Evolutionary conservation across 2,113 vertebrate species (phyloP), one percentile per base, ranked within the genome.

Genomic region (Petrocephalus zakoni): DNA sequence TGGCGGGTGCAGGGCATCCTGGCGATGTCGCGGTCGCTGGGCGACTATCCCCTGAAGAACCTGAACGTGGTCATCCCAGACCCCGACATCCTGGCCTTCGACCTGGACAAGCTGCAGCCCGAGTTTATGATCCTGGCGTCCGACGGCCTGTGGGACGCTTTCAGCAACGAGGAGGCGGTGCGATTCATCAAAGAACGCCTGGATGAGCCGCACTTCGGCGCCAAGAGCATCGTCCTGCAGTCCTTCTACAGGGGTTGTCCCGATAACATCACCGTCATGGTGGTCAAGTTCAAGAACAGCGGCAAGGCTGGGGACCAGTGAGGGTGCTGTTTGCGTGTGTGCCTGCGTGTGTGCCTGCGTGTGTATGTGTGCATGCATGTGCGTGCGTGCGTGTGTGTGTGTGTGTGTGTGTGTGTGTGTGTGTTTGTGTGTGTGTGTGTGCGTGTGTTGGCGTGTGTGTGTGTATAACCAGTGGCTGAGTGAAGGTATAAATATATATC

Each of bases 241-340:
- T 98, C 98, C n/a, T 99, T 97, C 89, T 99, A 99, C 93, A 96
- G 98, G 5, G 98, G 98, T 34, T 99, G 98, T 90, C 98, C 98
- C 8, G 98, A 99, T 93, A 99, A 99, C 78, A 99, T 99, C 92
- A 99, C 98, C 0, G 98, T 99, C 89, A 99, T 99, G 98, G 98
- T 99, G 93, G 97, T 99, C 68, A 99, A 99, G 94, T 98, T 99
- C 92, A 97, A 97, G 94, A 97, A 97, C 87, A 96, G 96, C 90
- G 95, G 94, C 94, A 98, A 97, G 94, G 90, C 94, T 0, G 94
- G 95, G 46, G 97, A 97, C 91, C 95, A 97, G 94, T 97, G 95
- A 95, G 89, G 53, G 55, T 89, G 81, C 42, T 3, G 42, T 29
- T 34, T 19, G 25, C 19, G 75, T 81, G 75, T 4, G 34, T 1